Evolutionary conservation across 2,797 vertebrate species (phyloP).

Genomic region (Rhabdomys pumilio): DNA sequence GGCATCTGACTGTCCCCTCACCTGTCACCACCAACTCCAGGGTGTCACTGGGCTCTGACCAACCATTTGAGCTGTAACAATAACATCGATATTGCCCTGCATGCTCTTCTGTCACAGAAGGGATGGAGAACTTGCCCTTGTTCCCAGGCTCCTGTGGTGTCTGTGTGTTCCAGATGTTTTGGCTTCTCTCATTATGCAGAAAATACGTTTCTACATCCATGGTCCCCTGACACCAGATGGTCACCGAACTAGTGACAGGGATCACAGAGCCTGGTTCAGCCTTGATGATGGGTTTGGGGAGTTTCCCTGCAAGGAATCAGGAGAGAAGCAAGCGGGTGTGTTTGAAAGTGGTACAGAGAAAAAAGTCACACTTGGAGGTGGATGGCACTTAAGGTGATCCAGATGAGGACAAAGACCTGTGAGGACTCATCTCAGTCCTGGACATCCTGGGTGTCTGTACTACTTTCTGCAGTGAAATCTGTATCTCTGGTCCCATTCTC

Average conservation of each 20-base stretch:
- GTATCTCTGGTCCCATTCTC: too few relatives aligned
- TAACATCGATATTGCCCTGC: not conserved
- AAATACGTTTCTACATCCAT: accelerated
- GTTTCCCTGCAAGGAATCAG: not conserved
- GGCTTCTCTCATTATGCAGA: not conserved
- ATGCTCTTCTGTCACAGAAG: accelerated
- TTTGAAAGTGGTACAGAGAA: not conserved
- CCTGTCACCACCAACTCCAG: not conserved
- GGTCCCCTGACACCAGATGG: not conserved
- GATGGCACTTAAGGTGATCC: too few relatives aligned
- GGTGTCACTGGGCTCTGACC: not conserved
- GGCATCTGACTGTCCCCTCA: not conserved
- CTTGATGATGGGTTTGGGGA: not conserved
- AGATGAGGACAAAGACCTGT: not conserved
- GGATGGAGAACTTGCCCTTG: not conserved
- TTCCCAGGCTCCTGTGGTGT: not conserved
- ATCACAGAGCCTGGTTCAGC: not conserved
- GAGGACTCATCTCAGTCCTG: too few relatives aligned
- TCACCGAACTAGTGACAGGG: accelerated
- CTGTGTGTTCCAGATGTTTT: not conserved
- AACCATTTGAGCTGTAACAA: not conserved
- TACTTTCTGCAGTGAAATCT: too few relatives aligned
- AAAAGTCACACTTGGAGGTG: too few relatives aligned
- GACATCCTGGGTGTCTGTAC: too few relatives aligned
- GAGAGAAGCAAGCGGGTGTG: not conserved